A percentile compares a stretch with the other conserved stretches of the same genome.
phyloP scores from a whole-genome alignment of 2,888 invertebrate species.

The Platycheirus albimanus region DNA sequence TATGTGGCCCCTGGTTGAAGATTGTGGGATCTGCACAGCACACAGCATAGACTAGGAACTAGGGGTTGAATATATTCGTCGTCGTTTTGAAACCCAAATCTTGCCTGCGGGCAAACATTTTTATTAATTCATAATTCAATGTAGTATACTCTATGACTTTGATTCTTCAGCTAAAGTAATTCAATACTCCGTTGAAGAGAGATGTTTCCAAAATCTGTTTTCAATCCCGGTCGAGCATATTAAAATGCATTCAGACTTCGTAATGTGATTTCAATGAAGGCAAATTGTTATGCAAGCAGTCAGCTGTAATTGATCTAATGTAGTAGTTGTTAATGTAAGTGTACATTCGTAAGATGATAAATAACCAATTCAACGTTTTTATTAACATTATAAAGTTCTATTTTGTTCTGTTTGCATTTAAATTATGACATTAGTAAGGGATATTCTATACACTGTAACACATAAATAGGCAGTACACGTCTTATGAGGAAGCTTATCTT shows the following conservation, averaged over 20 bases:
- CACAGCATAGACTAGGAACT: slow-evolving; percentile 46
- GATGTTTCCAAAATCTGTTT: slow-evolving; percentile 62
- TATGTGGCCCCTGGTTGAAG: slow-evolving; percentile 41
- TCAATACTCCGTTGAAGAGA: slow-evolving; percentile 56
- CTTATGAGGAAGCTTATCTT: too few relatives aligned
- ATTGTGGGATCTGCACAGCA: background rate
- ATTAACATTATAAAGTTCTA: too few relatives aligned
- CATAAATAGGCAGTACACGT: too few relatives aligned
- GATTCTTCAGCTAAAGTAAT: slow-evolving; percentile 78
- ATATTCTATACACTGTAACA: too few relatives aligned
- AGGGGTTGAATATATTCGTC: slow-evolving; percentile 74
- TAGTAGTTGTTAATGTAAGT: slow-evolving; percentile 25
- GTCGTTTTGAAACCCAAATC: slow-evolving; percentile 80
- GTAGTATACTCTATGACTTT: slow-evolving; percentile 77
- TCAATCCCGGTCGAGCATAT: slow-evolving; percentile 44
- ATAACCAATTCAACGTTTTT: slow-evolving; percentile 41
- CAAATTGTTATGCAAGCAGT: slow-evolving; percentile 66
- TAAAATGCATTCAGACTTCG: slow-evolving; percentile 65
- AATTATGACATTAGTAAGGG: too few relatives aligned
- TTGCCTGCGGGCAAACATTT: slow-evolving; percentile 82
- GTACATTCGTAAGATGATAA: slow-evolving; percentile 21
- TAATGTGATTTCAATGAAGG: slow-evolving; percentile 67
- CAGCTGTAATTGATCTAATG: slow-evolving; percentile 70
- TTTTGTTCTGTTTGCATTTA: too few relatives aligned
- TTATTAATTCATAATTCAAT: slow-evolving; percentile 83